Conservation (phyloP, 2,113 vertebrate species). For the Corythornis vintsioides region DNA sequence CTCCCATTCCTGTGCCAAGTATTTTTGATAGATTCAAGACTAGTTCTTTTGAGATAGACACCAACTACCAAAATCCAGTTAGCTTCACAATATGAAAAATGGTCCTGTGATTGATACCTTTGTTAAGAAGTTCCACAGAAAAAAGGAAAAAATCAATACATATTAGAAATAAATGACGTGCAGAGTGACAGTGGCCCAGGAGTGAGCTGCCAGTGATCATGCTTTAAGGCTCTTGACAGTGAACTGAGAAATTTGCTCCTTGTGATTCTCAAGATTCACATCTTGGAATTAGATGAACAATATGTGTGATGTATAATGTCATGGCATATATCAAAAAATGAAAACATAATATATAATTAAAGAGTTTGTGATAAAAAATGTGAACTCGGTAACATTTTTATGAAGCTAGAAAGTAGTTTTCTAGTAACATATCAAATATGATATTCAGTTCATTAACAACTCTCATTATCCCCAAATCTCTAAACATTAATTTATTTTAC, state of each 20-base stretch:
- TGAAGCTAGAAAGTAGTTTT: neutral
- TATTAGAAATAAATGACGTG: neutral
- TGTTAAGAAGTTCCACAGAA: neutral
- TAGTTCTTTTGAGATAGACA: neutral
- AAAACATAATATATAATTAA: neutral
- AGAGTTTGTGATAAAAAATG: neutral
- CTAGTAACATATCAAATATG: slow-evolving; percentile 9
- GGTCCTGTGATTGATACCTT: fast-evolving
- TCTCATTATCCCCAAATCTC: neutral
- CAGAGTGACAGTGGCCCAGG: neutral
- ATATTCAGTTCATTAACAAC: slow-evolving; percentile 24
- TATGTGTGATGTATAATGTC: neutral
- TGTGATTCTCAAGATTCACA: neutral
- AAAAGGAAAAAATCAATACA: neutral
- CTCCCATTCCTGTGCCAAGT: neutral
- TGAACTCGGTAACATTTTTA: neutral
- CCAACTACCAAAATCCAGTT: neutral
- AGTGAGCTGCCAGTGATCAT: neutral
- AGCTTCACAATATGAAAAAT: neutral
- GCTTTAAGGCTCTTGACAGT: neutral
- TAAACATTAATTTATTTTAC: slow-evolving; percentile 25
- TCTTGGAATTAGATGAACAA: neutral
- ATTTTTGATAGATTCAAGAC: neutral
- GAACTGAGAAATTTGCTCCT: neutral
- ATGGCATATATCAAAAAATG: neutral